A percentile compares a stretch with the other conserved stretches of the same genome.
These are phyloP conservation scores for Caradrina kadenii DNA, from an alignment of 2,888 invertebrate genomes.

Conservation along the genomic window DNA sequence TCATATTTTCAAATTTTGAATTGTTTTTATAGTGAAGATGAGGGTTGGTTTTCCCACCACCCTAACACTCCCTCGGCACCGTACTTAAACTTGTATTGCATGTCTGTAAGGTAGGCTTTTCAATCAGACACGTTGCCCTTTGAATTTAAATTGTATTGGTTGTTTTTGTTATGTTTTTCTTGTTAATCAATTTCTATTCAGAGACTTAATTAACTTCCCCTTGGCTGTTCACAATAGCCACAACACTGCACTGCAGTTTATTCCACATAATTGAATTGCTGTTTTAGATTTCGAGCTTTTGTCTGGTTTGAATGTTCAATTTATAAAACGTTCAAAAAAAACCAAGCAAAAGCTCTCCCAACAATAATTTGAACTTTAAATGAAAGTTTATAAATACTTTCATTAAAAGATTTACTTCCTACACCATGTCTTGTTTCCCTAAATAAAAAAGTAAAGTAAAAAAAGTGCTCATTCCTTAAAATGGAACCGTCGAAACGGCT, in stretches of 20 bases:
- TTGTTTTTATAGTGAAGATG: conserved; percentile 34
- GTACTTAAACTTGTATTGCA: conserved; percentile 82
- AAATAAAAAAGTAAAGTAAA: neutral
- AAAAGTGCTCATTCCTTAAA: neutral
- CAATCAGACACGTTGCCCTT: conserved; percentile 78
- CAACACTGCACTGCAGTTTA: conserved; percentile 52
- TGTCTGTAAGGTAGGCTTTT: conserved; percentile 84
- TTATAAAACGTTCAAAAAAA: neutral
- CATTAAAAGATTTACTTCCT: neutral
- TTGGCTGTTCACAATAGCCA: conserved; percentile 19
- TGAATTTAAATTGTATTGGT: conserved; percentile 61
- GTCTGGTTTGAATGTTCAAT: neutral
- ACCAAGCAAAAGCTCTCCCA: neutral
- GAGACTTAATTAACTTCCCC: conserved; percentile 71
- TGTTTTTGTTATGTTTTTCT: conserved; percentile 63
- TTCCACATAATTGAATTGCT: conserved; percentile 42
- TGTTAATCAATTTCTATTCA: conserved; percentile 60
- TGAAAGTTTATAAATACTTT: neutral
- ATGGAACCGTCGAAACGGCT: conserved; percentile 22
- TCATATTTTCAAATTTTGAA: conserved; percentile 6
- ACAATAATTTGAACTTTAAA: too few relatives aligned
- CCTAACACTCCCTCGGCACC: conserved; percentile 69
- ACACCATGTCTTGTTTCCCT: neutral
- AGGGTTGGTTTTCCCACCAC: conserved; percentile 66
- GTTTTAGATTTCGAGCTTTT: conserved; percentile 23